These are phyloP conservation scores for Uria lomvia DNA, from an alignment of 2,113 vertebrate species.

Conservation along the genomic window DNA sequence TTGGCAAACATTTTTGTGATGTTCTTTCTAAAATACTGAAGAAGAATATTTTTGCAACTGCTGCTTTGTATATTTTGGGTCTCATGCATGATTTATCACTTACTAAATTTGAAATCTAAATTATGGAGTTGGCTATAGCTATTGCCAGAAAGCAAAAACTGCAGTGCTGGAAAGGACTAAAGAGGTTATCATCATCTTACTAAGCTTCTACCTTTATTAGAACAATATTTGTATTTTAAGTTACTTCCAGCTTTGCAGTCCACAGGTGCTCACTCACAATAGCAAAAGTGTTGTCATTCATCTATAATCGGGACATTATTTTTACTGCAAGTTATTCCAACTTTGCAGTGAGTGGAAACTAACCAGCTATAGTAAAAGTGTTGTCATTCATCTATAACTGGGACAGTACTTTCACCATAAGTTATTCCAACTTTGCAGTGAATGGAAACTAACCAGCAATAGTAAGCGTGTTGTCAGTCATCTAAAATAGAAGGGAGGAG, in stretches of 20 bases:
- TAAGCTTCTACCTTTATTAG: conserved; percentile 38
- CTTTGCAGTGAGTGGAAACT: conserved; percentile 52
- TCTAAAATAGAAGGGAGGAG: conserved; percentile 30
- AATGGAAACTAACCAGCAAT: conserved; percentile 55
- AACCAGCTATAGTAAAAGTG: conserved; percentile 52
- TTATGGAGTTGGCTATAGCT: conserved; percentile 61
- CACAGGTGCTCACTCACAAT: conserved; percentile 48
- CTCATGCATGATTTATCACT: conserved; percentile 72
- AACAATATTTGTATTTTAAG: background rate
- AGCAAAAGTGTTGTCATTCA: conserved; percentile 44
- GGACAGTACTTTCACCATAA: conserved; percentile 15
- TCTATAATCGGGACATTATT: conserved; percentile 28
- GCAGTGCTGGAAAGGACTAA: conserved; percentile 41
- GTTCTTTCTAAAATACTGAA: conserved; percentile 61
- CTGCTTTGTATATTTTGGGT: conserved; percentile 65
- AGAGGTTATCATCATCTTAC: conserved; percentile 38
- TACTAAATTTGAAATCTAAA: conserved; percentile 74
- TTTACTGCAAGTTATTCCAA: conserved; percentile 29
- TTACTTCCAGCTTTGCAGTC: background rate
- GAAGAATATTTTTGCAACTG: conserved; percentile 56
- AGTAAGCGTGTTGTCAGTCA: conserved; percentile 34
- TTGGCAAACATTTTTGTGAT: conserved; percentile 48
- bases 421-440: conserved; percentile 57
- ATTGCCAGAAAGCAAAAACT: conserved; percentile 62
- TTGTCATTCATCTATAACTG: conserved; percentile 67